A percentile compares a stretch with the other conserved stretches of the same genome.
These are phyloP conservation scores for Aradus depressus DNA, from an alignment of 2,888 invertebrate species.

Conservation along the genomic window DNA sequence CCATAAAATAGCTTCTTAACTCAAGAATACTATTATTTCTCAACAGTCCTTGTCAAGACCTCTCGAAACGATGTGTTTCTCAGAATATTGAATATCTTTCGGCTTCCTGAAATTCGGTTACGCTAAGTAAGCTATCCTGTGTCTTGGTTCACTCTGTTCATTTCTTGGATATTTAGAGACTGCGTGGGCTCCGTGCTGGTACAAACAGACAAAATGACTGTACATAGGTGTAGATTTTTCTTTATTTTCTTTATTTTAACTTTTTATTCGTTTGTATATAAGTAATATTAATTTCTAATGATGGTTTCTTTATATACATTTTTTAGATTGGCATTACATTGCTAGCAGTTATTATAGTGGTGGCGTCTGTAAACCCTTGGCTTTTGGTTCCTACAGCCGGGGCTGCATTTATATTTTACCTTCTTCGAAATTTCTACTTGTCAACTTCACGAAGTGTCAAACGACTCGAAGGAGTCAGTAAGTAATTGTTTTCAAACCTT, in stretches of 20 bases:
- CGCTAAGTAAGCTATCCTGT: too few species aligned
- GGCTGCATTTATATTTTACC: constrained; percentile 61
- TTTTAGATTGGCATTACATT: constrained; percentile 69
- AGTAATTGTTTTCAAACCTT: constrained; percentile 8
- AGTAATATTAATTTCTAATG: background rate
- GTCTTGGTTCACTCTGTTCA: too few species aligned
- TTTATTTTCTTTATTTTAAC: background rate
- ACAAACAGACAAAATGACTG: too few species aligned
- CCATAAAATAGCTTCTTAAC: too few species aligned
- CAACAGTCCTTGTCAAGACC: too few species aligned
- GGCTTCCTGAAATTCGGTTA: too few species aligned
- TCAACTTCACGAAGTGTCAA: constrained; percentile 71
- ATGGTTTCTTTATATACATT: constrained; percentile 40
- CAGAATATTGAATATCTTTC: too few species aligned
- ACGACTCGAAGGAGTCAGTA: constrained; percentile 52
- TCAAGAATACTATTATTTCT: too few species aligned
- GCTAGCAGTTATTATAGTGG: constrained; percentile 62
- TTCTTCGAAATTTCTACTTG: constrained; percentile 64
- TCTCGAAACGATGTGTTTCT: background rate
- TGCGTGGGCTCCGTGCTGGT: too few species aligned
- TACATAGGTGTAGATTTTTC: background rate
- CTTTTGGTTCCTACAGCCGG: constrained; percentile 58
- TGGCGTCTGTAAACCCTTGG: constrained; percentile 63
- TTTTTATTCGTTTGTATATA: background rate
- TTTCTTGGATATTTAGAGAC: too few species aligned